phyloP scores from a whole-genome alignment of 1,140 invertebrate species.

The Drosophila eugracilis region DNA sequence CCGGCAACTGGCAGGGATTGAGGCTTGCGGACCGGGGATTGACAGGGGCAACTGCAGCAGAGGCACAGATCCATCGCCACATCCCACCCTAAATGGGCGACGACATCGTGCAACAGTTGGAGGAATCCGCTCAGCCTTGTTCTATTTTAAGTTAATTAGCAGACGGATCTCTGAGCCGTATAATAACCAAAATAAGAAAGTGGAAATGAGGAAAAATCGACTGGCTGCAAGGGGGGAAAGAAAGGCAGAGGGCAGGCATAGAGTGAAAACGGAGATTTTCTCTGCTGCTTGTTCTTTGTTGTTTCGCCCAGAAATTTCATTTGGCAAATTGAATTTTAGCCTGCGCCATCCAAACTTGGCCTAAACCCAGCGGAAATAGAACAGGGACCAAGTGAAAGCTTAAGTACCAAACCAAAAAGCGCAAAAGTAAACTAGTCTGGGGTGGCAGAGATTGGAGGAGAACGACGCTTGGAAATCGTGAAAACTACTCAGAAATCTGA shows the following conservation, averaged over 20 bases:
- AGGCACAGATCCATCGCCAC: conserved; percentile 3
- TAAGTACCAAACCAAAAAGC: conserved; percentile 53
- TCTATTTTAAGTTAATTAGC: conserved; percentile 79
- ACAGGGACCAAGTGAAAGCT: conserved; percentile 42
- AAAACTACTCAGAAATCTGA: conserved; percentile 5
- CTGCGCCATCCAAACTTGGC: conserved; percentile 60
- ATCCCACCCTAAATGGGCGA: conserved; percentile 61
- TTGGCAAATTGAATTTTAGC: conserved; percentile 78
- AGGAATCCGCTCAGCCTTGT: conserved; percentile 16
- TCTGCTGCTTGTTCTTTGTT: conserved; percentile 36
- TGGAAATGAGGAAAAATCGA: conserved; percentile 4
- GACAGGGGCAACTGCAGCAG: conserved; percentile 34
- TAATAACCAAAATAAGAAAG: conserved; percentile 46
- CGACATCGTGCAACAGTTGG: conserved; percentile 73
- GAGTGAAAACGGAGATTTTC: conserved; percentile 35
- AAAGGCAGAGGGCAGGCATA: conserved; percentile 1
- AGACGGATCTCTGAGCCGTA: conserved; percentile 61
- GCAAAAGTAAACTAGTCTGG: conserved; percentile 63
- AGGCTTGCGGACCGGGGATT: conserved; percentile 25
- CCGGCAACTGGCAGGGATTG: conserved; percentile 12
- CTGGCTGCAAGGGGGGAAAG: background rate
- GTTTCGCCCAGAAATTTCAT: conserved; percentile 65
- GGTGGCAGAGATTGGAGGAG: background rate
- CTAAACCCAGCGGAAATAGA: conserved; percentile 47
- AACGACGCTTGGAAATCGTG: conserved; percentile 1